Evolutionary conservation across 2,888 invertebrate species (phyloP), one percentile per base, ranked within the genome.

Genomic region (Molorchus minor): DNA sequence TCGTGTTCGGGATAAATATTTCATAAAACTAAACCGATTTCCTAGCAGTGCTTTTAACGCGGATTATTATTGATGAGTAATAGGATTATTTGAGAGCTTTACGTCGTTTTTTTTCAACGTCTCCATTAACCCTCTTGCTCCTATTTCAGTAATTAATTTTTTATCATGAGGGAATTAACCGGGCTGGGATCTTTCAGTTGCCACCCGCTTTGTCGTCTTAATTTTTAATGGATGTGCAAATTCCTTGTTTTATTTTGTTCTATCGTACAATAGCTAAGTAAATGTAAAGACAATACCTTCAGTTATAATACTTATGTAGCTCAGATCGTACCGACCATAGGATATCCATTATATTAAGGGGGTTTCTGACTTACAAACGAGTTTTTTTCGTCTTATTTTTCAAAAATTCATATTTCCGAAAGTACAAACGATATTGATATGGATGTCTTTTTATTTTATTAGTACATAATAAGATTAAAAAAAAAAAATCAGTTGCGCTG

Each of bases 1-100:
- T 71, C 68, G 64, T 67, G 70, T 65, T 70, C 67, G 68, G 65
- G 68, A 73, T 77, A 74, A 76, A 77, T 77, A 75, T 76, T 77
- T 73, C 68, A 77, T 74, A 71, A 69, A 76, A 77, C 76, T 77
- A 77, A 77, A 76, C 77, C 75, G 77, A 77, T 78, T 77, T 74
- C 65, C 71, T 68, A 62, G 72, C 69, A 69, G 73, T 74, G 77
- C 78, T 78, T 78, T 78, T 76, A 77, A 68, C 73, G 68, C 29
- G 51, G 71, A 74, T 76, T 75, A 77, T 77, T 77, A 77, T 77
- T 77, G 73, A 77, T 77, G 75, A 74, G 71, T 54, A 67, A 67
- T 67, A 59, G 70, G 71, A 69, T 71, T 70, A 73, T 71, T 67
- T 56, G 62, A 58, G 63, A 70, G 61, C 58, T 58, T 64, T 53